phyloP scores from a whole-genome alignment of 2,888 invertebrate genomes.

The Drosophila ustulata region DNA sequence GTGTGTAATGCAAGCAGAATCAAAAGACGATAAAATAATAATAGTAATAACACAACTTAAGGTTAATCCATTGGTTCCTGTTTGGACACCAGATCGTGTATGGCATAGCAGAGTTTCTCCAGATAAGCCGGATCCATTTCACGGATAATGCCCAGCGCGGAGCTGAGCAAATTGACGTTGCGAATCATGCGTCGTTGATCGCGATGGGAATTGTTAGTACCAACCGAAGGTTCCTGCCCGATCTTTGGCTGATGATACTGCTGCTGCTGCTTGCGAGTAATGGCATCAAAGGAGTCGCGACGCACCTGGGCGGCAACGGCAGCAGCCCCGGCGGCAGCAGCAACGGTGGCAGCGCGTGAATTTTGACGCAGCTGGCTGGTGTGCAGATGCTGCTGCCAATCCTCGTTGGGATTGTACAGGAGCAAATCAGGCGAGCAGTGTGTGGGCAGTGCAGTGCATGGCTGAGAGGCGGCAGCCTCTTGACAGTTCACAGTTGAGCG shows the following conservation, averaged over 20 bases:
- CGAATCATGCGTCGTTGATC: neutral
- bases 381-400: neutral
- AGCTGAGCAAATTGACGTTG: constrained; percentile 18
- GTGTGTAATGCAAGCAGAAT: neutral
- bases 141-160: constrained; percentile 17
- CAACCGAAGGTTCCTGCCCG: neutral
- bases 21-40: neutral
- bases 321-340: neutral
- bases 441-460: neutral
- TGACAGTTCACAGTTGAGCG: no score
- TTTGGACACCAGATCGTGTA: constrained; percentile 12
- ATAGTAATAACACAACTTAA: no score
- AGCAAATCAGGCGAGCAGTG: neutral
- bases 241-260: neutral
- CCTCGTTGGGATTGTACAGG: no score
- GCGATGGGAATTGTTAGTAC: neutral
- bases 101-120: constrained; percentile 24
- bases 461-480: neutral
- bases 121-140: constrained; percentile 30
- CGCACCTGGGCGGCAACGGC: neutral
- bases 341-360: neutral
- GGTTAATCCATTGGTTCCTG: neutral
- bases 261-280: neutral
- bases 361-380: neutral
- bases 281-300: neutral